A percentile compares a stretch with the other conserved stretches of the same genome.
phyloP scores from a whole-genome alignment of 2,113 vertebrate genomes.

The Clarias batrachus region DNA sequence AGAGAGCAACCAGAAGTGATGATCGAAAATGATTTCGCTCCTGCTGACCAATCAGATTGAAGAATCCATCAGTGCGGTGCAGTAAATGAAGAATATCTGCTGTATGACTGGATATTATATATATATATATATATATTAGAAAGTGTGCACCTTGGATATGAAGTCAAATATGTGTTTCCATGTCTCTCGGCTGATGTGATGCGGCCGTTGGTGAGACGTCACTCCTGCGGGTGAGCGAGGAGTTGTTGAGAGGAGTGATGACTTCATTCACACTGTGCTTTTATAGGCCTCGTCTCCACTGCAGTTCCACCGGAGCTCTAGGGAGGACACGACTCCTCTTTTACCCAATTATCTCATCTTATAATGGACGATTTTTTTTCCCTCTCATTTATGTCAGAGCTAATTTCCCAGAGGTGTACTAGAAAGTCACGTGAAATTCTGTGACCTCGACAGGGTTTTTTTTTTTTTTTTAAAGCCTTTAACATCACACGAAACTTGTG shows the following conservation, averaged over 20 bases:
- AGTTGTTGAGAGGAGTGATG: constrained; percentile 4
- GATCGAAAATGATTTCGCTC: neutral
- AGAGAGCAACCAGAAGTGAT: neutral
- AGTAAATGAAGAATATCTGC: neutral
- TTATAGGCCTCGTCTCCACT: constrained; percentile 25
- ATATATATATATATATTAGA: neutral
- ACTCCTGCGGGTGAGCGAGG: too few relatives aligned
- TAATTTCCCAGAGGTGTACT: constrained; percentile 27
- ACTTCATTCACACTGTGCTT: constrained; percentile 2
- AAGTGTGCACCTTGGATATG: neutral
- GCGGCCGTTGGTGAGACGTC: neutral
- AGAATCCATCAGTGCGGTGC: neutral
- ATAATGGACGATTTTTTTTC: constrained; percentile 17
- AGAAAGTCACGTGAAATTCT: constrained; percentile 1
- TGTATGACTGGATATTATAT: too few relatives aligned
- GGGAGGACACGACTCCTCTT: constrained; percentile 7
- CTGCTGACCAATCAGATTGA: neutral
- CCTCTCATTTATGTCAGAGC: constrained; percentile 23
- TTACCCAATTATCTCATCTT: constrained; percentile 13
- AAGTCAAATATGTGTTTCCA: neutral
- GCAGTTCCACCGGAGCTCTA: neutral
- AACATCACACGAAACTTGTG: neutral
- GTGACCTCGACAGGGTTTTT: constrained; percentile 12
- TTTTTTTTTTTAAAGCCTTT: neutral
- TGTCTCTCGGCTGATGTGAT: neutral